phyloP scores from a whole-genome alignment of 2,113 vertebrate species.

The Sylvilagus bachmani region DNA sequence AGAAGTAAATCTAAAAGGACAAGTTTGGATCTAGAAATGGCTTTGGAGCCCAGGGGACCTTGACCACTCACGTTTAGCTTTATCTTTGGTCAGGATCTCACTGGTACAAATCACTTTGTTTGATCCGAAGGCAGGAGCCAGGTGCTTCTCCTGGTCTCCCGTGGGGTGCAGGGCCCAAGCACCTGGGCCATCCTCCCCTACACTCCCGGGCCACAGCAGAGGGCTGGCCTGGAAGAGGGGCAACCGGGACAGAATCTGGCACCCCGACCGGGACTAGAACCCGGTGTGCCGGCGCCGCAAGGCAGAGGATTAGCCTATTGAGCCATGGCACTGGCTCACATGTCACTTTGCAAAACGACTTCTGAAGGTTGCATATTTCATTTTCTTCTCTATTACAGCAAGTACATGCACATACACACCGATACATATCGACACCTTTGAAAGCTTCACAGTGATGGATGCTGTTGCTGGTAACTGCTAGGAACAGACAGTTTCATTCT shows the following conservation, averaged over 20 bases:
- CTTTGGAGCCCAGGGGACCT: background rate
- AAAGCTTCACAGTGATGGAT: background rate
- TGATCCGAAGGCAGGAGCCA: too few species aligned
- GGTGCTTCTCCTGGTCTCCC: too few species aligned
- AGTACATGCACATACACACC: background rate
- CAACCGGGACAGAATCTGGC: too few species aligned
- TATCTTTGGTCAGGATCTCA: background rate
- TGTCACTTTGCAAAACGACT: constrained; percentile 15
- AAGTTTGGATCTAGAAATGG: background rate
- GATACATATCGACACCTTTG: background rate
- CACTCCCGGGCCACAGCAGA: too few species aligned
- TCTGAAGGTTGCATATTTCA: background rate
- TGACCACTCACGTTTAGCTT: background rate
- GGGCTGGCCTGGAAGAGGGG: too few species aligned
- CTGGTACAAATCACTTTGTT: background rate
- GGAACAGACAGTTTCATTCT: background rate
- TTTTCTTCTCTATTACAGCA: constrained; percentile 32
- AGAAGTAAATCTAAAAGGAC: background rate
- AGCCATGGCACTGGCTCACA: too few species aligned
- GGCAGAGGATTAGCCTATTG: too few species aligned
- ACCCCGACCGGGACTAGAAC: too few species aligned
- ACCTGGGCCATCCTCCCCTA: too few species aligned
- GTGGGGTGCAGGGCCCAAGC: too few species aligned
- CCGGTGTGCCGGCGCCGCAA: too few species aligned
- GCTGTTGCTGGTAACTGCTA: background rate